A percentile compares a stretch with the other conserved stretches of the same genome.
These are phyloP conservation scores for Macquaria ambigua DNA, from an alignment of 2,113 vertebrate genomes.

Conservation along the genomic window DNA sequence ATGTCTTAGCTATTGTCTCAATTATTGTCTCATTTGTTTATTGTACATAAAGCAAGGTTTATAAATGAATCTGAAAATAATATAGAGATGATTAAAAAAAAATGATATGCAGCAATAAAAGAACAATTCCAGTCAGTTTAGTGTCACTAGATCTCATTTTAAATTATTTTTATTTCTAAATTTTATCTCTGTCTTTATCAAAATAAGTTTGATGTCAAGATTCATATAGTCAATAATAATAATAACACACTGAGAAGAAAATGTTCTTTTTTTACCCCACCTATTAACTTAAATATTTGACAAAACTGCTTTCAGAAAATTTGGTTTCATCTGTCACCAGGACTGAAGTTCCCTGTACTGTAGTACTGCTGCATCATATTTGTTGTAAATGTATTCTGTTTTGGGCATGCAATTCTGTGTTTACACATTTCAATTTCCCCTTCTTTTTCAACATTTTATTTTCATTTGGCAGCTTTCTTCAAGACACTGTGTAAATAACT, in stretches of 20 bases:
- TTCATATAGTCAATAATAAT: background rate
- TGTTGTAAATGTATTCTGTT: background rate
- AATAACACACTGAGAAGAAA: background rate
- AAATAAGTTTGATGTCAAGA: background rate
- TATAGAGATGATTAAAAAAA: too few relatives aligned
- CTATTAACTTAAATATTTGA: background rate
- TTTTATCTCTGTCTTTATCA: background rate
- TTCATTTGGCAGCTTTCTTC: constrained; percentile 50
- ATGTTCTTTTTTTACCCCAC: background rate
- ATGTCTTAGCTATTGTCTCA: too few relatives aligned
- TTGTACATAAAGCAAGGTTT: too few relatives aligned
- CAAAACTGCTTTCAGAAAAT: too few relatives aligned
- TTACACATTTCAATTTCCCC: constrained; percentile 14
- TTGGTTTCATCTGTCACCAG: background rate
- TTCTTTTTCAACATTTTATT: constrained; percentile 43
- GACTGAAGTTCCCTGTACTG: background rate
- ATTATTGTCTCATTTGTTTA: too few relatives aligned
- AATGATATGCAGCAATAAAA: too few relatives aligned
- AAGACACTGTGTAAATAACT: constrained; percentile 50
- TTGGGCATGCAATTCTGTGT: background rate
- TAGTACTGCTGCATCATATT: background rate
- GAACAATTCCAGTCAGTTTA: background rate
- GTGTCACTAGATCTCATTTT: too few relatives aligned
- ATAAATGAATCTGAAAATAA: too few relatives aligned
- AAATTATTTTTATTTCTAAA: background rate